phyloP scores from a whole-genome alignment of 2,797 vertebrate genomes.

The Ibycter americanus region DNA sequence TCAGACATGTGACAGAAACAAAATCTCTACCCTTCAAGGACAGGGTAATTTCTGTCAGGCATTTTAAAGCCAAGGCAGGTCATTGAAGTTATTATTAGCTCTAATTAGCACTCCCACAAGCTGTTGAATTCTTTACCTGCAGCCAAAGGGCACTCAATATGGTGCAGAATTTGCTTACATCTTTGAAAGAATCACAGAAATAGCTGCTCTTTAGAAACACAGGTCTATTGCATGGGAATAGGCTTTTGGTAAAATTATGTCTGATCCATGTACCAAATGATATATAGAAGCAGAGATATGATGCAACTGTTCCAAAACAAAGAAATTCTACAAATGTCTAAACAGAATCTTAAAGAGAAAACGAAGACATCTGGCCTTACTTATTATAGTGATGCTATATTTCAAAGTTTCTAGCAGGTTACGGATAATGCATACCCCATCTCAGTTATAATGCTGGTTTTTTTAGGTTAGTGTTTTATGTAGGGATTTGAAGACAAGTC shows the following conservation, averaged over 20 bases:
- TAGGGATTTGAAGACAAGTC: neutral
- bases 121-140: conserved; percentile 16
- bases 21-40: conserved; percentile 4
- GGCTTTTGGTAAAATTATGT: neutral
- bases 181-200: neutral
- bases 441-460: neutral
- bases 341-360: neutral
- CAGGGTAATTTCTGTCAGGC: conserved; percentile 21
- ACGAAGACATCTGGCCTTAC: neutral
- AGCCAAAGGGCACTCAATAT: conserved; percentile 28
- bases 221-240: neutral
- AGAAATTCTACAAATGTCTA: neutral
- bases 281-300: neutral
- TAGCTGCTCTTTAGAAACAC: neutral
- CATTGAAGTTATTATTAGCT: conserved; percentile 41
- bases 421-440: neutral
- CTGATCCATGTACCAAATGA: neutral
- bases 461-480: neutral
- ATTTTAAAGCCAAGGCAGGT: conserved; percentile 51
- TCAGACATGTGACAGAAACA: neutral
- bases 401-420: neutral
- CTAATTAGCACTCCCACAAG: conserved; percentile 41
- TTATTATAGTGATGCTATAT: neutral
- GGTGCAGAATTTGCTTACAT: neutral
- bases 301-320: neutral